Base-by-base conservation (phyloP, 2,888 invertebrate species). In the Subacronicta megacephala region DNA sequence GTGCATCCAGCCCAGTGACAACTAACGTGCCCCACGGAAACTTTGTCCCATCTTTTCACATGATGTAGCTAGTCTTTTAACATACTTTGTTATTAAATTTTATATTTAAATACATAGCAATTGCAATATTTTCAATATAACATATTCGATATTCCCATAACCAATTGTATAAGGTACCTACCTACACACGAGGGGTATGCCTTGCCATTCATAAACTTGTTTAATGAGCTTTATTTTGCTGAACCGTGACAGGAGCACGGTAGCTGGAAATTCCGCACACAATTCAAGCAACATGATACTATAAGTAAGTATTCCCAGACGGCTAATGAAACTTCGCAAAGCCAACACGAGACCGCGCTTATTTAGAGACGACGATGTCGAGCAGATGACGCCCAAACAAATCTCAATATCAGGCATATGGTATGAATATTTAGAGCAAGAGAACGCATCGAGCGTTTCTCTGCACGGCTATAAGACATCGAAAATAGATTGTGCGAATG, bases 401-500 rank as follows among this genome's bases (percentile, higher is more conserved):
- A 93, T 92, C 92, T 89, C 87, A 92, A 92, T 92, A 93, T 92
- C 89, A 89, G 84, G 88, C 92, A 89, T 93, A 90, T 90, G 92
- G 89, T 89, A 91, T 91, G 93, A 93, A 93, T 92, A 93, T 93
- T 92, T 90, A 92, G 92, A 93, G 84, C 89, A 87, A 80, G 88
- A 89, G 88, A 88, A 88, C 91, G 89, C 88, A 89, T 86, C 85
- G 87, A 87, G 84, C 88, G 89, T 87, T 90, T 87, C 92, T 90
- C 88, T 87, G 89, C 90, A 89, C 92, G 87, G 90, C 88, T 91
- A 90, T 91, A 93, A 92, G 92, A 91, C 91, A 92, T 92, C 93
- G 90, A 92, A 94, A 94, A 94, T 94, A 94, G 94, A 93, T 93
- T 93, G 90, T 93, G 92, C 93, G 92, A 94, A 94, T 88, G 92